Evolutionary conservation across 2,113 vertebrate species (phyloP), one percentile per base, ranked within the genome.

Genomic region (Brachyhypopomus gauderio): DNA sequence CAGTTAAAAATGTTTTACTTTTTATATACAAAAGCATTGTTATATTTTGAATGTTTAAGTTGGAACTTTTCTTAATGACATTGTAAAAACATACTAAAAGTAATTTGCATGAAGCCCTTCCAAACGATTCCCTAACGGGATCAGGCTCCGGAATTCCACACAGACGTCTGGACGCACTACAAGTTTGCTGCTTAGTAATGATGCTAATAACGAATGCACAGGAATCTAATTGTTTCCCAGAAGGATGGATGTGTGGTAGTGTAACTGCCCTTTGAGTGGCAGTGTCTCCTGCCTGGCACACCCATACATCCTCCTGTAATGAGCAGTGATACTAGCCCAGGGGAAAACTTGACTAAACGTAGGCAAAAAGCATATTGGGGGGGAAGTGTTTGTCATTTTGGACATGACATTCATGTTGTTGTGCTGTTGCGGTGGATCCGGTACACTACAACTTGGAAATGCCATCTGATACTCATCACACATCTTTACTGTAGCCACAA

Each of bases 301-400:
- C 5, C 55, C 59, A 41, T 30, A 67, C 55, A 66, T 41, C 67
- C 63, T 80, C 52, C 23, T 59, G 25, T 75, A 75, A 23, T 72
- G 23, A 67, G 30, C 60, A 11, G 5, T 71, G 52, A 66, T 38
- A 67, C 34, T 36, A 67, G 63, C 63, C 63, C 30, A 67, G 36
- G 7, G 27, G 63, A 19, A 67, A 67, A 34, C 63, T 67, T 20
- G 63, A 30, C 63, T 69, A 41, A 38, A 69, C 38, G 41, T 34
- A 69, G 66, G 30, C 66, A 69, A 41, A 41, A 38, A 69, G 30
- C 17, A 69, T 69, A 69, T 20, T 38, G 19, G 66, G 41, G 34
- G 9, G 11, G 34, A 69, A 2, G 34, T 38, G 66, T 38, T 69
- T 38, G 66, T 69, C 17, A 41, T 69, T 69, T 38, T 36, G 36